A percentile compares a stretch with the other conserved stretches of the same genome.
phyloP scores from a whole-genome alignment of 2,888 invertebrate species.

The Oscheius sp. region DNA sequence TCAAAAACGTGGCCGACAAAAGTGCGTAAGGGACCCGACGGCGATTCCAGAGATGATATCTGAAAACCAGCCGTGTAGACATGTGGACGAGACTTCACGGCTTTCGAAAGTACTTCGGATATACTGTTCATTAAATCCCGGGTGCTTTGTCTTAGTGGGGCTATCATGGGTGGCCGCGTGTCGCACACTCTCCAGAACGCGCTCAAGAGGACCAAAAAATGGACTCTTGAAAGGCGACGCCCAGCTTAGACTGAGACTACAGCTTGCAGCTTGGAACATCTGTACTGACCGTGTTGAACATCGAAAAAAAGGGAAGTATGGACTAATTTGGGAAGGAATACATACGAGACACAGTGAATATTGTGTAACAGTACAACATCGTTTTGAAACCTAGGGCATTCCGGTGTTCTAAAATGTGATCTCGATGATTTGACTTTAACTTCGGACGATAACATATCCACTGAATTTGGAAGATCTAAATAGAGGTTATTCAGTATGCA shows the following conservation, averaged over 20 bases:
- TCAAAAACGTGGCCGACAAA: slow-evolving; percentile 30
- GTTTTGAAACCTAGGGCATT: too few species aligned
- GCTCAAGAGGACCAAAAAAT: slow-evolving; percentile 36
- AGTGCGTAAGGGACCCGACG: slow-evolving; percentile 13
- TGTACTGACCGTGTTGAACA: background rate
- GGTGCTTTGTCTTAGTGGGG: slow-evolving; percentile 1
- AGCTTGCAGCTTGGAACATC: background rate
- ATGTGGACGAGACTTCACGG: background rate
- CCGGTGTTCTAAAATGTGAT: too few species aligned
- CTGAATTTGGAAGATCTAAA: too few species aligned
- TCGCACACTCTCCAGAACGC: slow-evolving; percentile 34
- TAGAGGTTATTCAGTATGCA: too few species aligned
- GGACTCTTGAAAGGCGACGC: slow-evolving; percentile 21
- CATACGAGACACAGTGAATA: too few species aligned
- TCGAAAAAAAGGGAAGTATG: background rate
- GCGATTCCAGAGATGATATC: slow-evolving; percentile 31
- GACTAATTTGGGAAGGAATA: too few species aligned
- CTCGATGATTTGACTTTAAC: too few species aligned
- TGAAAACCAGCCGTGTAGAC: slow-evolving; percentile 2
- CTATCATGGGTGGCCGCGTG: slow-evolving; percentile 37
- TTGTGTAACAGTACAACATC: too few species aligned
- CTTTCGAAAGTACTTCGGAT: background rate
- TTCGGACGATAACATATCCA: too few species aligned
- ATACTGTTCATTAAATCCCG: background rate
- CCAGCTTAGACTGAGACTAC: slow-evolving; percentile 16